A percentile compares a stretch with the other conserved stretches of the same genome.
phyloP scores from a whole-genome alignment of 2,797 vertebrate species.

The Anguilla anguilla region DNA sequence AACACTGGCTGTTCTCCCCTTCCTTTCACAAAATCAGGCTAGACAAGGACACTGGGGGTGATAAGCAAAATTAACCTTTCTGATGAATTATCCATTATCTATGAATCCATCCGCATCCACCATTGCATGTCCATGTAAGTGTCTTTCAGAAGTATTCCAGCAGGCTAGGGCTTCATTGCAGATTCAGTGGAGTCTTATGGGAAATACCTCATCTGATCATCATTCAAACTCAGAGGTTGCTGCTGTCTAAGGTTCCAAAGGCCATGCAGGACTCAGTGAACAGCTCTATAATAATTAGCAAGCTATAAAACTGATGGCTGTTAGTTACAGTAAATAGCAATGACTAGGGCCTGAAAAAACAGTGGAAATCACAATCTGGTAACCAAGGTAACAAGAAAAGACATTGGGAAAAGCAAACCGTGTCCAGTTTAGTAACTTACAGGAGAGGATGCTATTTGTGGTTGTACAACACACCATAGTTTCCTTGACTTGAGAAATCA shows the following conservation, averaged over 20 bases:
- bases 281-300: not conserved
- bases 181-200: too few relatives aligned
- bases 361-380: not conserved
- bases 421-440: not conserved
- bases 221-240: too few relatives aligned
- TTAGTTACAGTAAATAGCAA: not conserved
- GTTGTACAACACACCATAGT: not conserved
- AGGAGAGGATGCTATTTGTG: not conserved
- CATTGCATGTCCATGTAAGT: not conserved
- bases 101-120: not conserved
- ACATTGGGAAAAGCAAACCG: not conserved
- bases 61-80: too few relatives aligned
- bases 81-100: not conserved
- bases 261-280: too few relatives aligned
- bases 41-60: too few relatives aligned
- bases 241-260: too few relatives aligned
- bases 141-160: too few relatives aligned
- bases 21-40: too few relatives aligned
- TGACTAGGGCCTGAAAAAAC: not conserved
- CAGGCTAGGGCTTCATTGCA: too few relatives aligned
- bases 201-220: too few relatives aligned
- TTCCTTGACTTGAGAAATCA: not conserved
- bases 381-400: too few relatives aligned
- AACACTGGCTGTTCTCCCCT: not conserved
- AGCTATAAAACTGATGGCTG: not conserved